Evolutionary conservation across 1,140 invertebrate species (phyloP), one percentile per base, ranked within the genome.

Genomic region (Oppia nitens): DNA sequence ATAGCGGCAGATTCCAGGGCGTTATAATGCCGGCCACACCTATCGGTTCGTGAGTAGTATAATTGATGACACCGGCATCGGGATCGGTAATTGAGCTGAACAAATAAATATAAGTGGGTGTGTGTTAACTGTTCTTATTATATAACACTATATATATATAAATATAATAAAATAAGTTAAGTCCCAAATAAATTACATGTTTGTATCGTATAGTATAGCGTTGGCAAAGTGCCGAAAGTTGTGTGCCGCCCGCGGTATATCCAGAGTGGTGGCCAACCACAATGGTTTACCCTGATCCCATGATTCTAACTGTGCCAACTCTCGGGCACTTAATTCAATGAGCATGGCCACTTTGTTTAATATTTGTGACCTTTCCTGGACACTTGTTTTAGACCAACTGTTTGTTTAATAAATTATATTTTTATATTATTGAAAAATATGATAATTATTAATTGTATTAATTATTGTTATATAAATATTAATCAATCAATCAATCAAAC

Each of bases 1-100:
- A 81, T 3, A 80, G 62, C 1, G 79, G 79, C 2, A 80, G 68
- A 68, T 80, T 80, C 79, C 79, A 80, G 6, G 79, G 79, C 53
- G 71, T 72, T 57, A 80, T 80, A 1, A 79, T 67, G 0, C 72
- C 78, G 6, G 75, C 76, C 21, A 81, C 77, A 27, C 79, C 79
- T 26, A 78, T 67, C 26, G 79, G 76, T 28, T 72, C 65, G 32
- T 71, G 68, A 1, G 70, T 64, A 0, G 75, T 76, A 65, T 78
- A 80, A 64, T 76, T 79, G 0, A 80, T 51, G 2, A 72, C 69
- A 48, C 68, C 66, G 9, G 66, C 65, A 40, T 71, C 68, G n/a
- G 69, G 65, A 51, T 75, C 51, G 60, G 69, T 57, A 32, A 59
- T 63, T 17, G 72, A 74, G 23, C 74, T 67, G 52, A 9, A 60